phyloP scores from a whole-genome alignment of 2,797 vertebrate species.

The Tokudaia tokunoshimensis region DNA sequence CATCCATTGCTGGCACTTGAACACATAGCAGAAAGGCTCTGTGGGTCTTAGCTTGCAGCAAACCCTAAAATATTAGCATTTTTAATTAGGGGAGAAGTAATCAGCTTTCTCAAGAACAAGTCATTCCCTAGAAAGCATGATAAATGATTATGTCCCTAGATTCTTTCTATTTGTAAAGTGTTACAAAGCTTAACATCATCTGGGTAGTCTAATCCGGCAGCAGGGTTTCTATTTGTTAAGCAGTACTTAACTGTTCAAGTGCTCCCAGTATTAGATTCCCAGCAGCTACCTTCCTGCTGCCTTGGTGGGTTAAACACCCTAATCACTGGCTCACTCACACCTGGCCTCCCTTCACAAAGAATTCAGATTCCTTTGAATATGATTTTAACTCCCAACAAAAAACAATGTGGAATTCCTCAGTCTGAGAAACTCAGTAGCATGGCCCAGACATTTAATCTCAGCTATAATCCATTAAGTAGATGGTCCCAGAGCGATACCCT shows the following conservation, averaged over 20 bases:
- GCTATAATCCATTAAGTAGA: not conserved
- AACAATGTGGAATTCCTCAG: not conserved
- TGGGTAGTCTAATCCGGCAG: slow-evolving; percentile 58
- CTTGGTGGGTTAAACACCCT: not conserved
- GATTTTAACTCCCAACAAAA: slow-evolving; percentile 9
- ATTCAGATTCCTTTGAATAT: not conserved
- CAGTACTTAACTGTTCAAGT: slow-evolving; percentile 61
- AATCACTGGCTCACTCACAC: not conserved
- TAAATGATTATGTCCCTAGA: slow-evolving; percentile 71
- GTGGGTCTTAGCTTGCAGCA: slow-evolving; percentile 31
- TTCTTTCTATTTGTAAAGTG: slow-evolving; percentile 52
- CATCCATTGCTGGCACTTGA: slow-evolving; percentile 68
- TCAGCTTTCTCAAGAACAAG: slow-evolving; percentile 76
- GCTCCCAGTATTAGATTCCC: slow-evolving; percentile 35
- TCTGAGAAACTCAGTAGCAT: not conserved
- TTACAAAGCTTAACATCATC: slow-evolving; percentile 53
- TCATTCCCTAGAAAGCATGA: slow-evolving; percentile 70
- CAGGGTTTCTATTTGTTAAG: slow-evolving; percentile 69
- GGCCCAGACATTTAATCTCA: not conserved
- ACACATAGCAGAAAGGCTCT: slow-evolving; percentile 75
- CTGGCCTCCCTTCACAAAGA: not conserved
- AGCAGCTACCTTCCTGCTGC: not conserved
- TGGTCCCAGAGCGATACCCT: not conserved
- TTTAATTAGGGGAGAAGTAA: slow-evolving; percentile 84
- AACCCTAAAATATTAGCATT: slow-evolving; percentile 77